phyloP scores from a whole-genome alignment of 2,113 vertebrate genomes.

The Pelecanoides urinatrix region DNA sequence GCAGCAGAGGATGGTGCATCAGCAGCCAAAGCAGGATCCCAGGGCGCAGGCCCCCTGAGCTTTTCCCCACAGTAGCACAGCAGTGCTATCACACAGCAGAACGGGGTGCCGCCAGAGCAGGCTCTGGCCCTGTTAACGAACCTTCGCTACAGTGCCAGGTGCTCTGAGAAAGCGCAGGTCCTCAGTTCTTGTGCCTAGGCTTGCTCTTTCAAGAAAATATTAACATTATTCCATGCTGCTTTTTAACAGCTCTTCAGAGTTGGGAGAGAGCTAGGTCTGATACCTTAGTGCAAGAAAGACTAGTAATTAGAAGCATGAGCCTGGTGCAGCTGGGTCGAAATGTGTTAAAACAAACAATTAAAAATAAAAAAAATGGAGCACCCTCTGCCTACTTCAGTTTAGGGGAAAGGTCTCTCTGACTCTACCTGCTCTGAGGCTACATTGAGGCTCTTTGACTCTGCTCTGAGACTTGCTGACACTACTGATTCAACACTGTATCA shows the following conservation, averaged over 20 bases:
- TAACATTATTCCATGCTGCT: slow-evolving; percentile 8
- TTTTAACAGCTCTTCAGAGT: background rate
- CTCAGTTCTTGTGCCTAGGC: background rate
- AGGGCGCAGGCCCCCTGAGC: accelerated
- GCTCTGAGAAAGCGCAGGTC: background rate
- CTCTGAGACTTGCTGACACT: slow-evolving; percentile 61
- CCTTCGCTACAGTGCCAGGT: background rate
- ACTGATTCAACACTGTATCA: slow-evolving; percentile 59
- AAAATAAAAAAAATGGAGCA: background rate
- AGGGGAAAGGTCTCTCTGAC: slow-evolving; percentile 22
- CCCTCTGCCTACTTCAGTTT: background rate
- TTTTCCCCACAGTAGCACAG: background rate
- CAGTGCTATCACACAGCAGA: background rate
- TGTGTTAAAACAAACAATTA: slow-evolving; percentile 33
- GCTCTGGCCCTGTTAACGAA: background rate
- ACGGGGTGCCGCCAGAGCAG: background rate
- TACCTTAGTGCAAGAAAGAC: background rate
- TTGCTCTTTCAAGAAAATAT: slow-evolving; percentile 15
- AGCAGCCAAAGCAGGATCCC: background rate
- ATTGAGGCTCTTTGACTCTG: slow-evolving; percentile 4
- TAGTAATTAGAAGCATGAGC: background rate
- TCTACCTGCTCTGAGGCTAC: slow-evolving; percentile 29
- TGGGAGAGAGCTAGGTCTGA: background rate
- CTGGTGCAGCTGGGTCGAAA: background rate
- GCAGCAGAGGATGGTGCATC: background rate